Base-by-base conservation (phyloP, 2,797 vertebrate species). In the Hephaestus fuliginosus region DNA sequence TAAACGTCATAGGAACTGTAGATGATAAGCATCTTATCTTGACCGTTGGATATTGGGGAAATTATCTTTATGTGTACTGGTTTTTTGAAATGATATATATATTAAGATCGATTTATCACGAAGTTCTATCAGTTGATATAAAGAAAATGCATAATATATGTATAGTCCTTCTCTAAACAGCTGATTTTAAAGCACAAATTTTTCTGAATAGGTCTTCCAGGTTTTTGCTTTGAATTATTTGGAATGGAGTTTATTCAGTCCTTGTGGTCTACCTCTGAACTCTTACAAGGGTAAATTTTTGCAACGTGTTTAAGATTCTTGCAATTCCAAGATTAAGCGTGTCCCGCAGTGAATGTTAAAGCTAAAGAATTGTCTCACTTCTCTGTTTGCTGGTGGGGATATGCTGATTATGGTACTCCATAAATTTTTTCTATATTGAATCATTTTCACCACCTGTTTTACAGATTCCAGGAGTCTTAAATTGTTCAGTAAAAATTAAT, bases 401-500 rank as follows among this genome's bases (percentile, higher is more conserved):
- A 58, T 71, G 60, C 69, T 79, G 80, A 86, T 87, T 67, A 60
- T 74, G 79, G 55, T 83, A 81, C 76, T 63, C 70, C 18, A 67
- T 48, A 65, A 90, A 89, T 90, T 90, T 93, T 33, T 89, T 89
- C 84, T 86, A 84, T 84, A 58, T 22, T 76, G 14, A 90, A 89
- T 92, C 68, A 75, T 86, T 87, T 79, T 85, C 67, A 75, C 28
- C 7, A 7, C 80, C 80, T 80, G 44, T 88, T 86, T 80, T 68
- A 86, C 67, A 82, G 89, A 91, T 92, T 91, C 78, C 55, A 86
- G 44, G 82, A 92, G 88, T 89, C 84, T 84, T 87, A 74, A 84
- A 89, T 82, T 87, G 48, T 78, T 87, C 49, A 83, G 77, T 87
- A 86, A 88, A 88, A 72, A 83, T 57, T 15, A 57, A 81, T 73